Conservation (phyloP, 2,113 vertebrate species). For the Pseudopipra pipra region DNA sequence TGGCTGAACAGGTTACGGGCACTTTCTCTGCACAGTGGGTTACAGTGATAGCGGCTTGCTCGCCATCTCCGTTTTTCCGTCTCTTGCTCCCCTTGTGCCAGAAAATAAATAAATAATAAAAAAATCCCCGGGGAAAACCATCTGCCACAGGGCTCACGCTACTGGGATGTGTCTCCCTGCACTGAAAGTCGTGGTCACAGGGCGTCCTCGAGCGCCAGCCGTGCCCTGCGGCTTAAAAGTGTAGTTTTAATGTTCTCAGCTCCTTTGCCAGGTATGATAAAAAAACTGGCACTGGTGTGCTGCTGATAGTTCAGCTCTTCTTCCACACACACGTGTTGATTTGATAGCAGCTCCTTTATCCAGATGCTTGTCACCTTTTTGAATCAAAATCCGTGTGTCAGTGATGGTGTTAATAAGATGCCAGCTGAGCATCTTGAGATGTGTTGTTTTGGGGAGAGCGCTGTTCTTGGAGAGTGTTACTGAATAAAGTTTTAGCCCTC, state of each 20-base stretch:
- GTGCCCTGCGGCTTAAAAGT: conserved; percentile 19
- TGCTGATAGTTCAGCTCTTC: not conserved
- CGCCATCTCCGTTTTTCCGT: not conserved
- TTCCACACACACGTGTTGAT: rapidly evolving
- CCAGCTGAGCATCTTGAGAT: no score
- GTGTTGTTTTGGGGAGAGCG: rapidly evolving
- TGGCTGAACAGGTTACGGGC: not conserved
- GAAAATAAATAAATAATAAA: not conserved
- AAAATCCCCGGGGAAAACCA: not conserved
- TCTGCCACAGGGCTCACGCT: not conserved
- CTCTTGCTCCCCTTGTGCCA: not conserved
- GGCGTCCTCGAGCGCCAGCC: not conserved
- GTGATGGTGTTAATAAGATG: not conserved
- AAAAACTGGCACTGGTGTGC: not conserved
- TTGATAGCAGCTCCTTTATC: not conserved
- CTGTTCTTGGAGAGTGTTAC: not conserved
- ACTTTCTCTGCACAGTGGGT: not conserved
- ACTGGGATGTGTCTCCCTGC: not conserved
- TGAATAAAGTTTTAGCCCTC: not conserved
- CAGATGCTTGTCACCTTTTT: not conserved
- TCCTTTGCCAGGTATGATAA: not conserved
- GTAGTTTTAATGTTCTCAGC: conserved; percentile 29
- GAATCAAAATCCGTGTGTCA: not conserved
- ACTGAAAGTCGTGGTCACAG: not conserved
- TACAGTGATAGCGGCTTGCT: not conserved